These are phyloP conservation scores for Neodiprion lecontei DNA, from an alignment of 1,140 invertebrate genomes.

Conservation along the genomic window DNA sequence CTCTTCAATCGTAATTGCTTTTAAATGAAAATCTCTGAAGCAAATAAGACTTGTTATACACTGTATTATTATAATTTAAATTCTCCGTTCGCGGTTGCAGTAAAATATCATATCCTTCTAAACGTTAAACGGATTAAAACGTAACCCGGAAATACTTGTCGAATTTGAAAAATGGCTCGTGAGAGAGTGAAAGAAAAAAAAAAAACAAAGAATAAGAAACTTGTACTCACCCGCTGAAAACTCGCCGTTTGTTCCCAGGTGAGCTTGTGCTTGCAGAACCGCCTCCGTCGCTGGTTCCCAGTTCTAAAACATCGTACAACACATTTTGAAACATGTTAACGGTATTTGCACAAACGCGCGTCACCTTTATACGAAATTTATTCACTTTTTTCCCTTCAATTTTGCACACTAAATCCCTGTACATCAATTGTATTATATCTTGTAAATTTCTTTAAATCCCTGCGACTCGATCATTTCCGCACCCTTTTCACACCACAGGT, in stretches of 20 bases:
- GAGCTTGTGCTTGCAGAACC: slow-evolving; percentile 67
- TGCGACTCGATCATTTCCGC: neutral
- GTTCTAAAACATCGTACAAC: slow-evolving; percentile 57
- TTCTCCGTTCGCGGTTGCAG: too few relatives aligned
- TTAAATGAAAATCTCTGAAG: too few relatives aligned
- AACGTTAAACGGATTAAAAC: too few relatives aligned
- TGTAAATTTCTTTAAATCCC: neutral
- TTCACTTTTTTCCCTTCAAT: neutral
- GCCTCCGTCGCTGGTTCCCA: slow-evolving; percentile 63
- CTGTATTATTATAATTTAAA: too few relatives aligned
- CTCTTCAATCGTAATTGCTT: too few relatives aligned
- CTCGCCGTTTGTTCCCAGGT: slow-evolving; percentile 80
- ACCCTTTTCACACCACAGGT: too few relatives aligned
- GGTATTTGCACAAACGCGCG: neutral
- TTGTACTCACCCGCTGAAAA: slow-evolving; percentile 78
- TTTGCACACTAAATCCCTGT: neutral
- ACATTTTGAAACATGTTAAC: slow-evolving; percentile 6
- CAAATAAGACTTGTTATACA: too few relatives aligned
- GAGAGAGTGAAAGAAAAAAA: neutral
- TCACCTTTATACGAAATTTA: neutral
- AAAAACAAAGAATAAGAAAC: neutral
- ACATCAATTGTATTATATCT: neutral
- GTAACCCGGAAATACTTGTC: too few relatives aligned
- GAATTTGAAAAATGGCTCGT: too few relatives aligned
- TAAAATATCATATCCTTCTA: too few relatives aligned